Evolutionary conservation across 1,140 invertebrate species (phyloP), one percentile per base, ranked within the genome.

Genomic region (Cecropterus lyciades): DNA sequence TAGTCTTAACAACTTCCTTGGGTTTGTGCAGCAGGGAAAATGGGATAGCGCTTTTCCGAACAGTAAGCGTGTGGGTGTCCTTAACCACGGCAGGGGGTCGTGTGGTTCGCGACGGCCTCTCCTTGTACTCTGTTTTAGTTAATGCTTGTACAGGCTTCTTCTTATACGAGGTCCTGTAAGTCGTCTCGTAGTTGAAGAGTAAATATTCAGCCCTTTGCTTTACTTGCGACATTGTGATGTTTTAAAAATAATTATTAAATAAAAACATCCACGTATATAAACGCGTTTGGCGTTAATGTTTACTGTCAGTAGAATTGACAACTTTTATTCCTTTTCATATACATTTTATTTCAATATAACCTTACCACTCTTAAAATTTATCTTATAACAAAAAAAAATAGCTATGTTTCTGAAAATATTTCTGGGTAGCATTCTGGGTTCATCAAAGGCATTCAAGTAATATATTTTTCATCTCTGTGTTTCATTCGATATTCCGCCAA

Each of bases 101-200:
- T n/a, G 33, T 11, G 5, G 27, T 13, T n/a, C 30, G 4, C 2
- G 16, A 46, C 1, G 49, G 43, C 27, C 72, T 81, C 3, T 59
- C 64, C n/a, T 73, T 59, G 48, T 81, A 81, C 2, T 40, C 46
- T 0, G 80, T 85, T 7, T 62, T 51, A 0, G 69, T 48, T 3
- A 72, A 67, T 0, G 69, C 64, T n/a, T 37, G 59, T 4, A 84
- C 70, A 1, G 71, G 57, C 1, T 49, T 48, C n/a, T 59, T 72
- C n/a, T 62, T 73, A 24, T 70, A 88, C 15, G 84, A 75, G 0
- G 74, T 80, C 43, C 51, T 69, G 30, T 84, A 70, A 0, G 79
- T 81, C 0, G 84, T 81, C 45, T 73, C 78, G 46, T 78, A 70
- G 27, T 84, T 48, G 33, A 85, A 88, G 1, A 86, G 71, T 74